Evolutionary conservation across 2,888 invertebrate species (phyloP).

Genomic region (Acronicta psi): DNA sequence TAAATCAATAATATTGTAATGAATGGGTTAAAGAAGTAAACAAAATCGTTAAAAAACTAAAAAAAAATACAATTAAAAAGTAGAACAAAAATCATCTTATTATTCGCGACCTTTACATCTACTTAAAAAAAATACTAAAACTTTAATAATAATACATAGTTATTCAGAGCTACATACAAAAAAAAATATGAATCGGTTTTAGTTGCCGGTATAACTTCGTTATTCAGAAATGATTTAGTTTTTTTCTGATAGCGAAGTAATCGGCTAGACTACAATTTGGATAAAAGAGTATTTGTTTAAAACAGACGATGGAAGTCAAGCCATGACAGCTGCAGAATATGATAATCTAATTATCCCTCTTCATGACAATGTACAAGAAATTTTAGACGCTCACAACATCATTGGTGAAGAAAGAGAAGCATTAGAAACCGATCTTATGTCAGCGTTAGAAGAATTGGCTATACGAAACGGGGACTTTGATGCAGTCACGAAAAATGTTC

Average conservation of each 20-base stretch:
- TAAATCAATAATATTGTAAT: too few species aligned
- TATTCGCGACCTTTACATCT: too few species aligned
- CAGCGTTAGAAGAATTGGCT: constrained; percentile 15
- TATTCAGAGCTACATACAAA: background rate
- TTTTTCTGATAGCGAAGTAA: constrained; percentile 10
- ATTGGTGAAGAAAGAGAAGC: constrained; percentile 2
- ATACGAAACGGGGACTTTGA: constrained; percentile 9
- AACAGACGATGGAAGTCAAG: background rate
- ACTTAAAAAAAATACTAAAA: too few species aligned
- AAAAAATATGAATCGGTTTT: background rate
- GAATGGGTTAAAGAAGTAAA: too few species aligned
- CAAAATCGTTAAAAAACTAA: too few species aligned
- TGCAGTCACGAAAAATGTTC: constrained; percentile 14
- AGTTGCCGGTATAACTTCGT: background rate
- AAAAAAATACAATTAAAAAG: too few species aligned
- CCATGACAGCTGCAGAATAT: constrained; percentile 1
- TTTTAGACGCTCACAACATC: constrained; percentile 12
- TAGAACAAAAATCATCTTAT: too few species aligned
- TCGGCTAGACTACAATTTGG: background rate
- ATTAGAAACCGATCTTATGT: constrained; percentile 3
- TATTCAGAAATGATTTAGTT: background rate
- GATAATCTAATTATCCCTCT: constrained; percentile 7
- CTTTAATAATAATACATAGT: too few species aligned
- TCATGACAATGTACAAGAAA: constrained; percentile 5
- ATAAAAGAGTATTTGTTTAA: constrained; percentile 12